Percentiles rank a stretch among this genome's conserved stretches.
These are phyloP conservation scores for Syngnathus rostellatus DNA, from an alignment of 2,797 vertebrate genomes.

Conservation along the genomic window DNA sequence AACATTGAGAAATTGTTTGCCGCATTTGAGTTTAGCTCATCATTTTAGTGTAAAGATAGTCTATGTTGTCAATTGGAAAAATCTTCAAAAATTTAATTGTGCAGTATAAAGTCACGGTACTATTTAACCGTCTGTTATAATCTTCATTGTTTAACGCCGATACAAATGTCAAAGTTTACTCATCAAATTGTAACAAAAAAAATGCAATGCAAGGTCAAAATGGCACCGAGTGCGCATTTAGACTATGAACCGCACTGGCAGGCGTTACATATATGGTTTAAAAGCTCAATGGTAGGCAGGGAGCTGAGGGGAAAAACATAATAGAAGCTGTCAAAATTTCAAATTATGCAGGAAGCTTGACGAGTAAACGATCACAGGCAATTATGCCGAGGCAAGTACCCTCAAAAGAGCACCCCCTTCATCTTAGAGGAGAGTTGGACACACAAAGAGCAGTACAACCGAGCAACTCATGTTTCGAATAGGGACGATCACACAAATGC, in stretches of 20 bases:
- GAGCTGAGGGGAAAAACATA: constrained; percentile 40
- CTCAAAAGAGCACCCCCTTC: constrained; percentile 42
- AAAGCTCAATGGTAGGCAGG: constrained; percentile 38
- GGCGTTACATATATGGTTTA: constrained; percentile 41
- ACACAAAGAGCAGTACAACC: constrained; percentile 9
- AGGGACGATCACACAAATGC: not conserved
- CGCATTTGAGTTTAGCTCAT: not conserved
- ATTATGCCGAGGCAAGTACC: constrained; percentile 48
- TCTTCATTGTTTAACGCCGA: no score
- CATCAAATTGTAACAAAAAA: not conserved
- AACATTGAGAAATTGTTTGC: constrained; percentile 2
- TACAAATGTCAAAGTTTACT: not conserved
- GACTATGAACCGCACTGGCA: constrained; percentile 39
- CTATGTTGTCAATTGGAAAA: not conserved
- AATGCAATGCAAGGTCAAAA: not conserved
- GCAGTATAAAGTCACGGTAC: not conserved
- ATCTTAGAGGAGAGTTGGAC: constrained; percentile 33
- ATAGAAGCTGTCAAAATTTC: constrained; percentile 52
- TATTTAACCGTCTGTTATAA: no score
- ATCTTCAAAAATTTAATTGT: not conserved
- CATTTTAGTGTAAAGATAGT: not conserved
- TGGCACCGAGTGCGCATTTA: constrained; percentile 28
- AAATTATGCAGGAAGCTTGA: constrained; percentile 48
- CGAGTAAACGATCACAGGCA: constrained; percentile 60
- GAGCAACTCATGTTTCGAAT: constrained; percentile 8